Base-by-base conservation (phyloP, 2,797 vertebrate genomes). In the Enteromius anoplus region DNA sequence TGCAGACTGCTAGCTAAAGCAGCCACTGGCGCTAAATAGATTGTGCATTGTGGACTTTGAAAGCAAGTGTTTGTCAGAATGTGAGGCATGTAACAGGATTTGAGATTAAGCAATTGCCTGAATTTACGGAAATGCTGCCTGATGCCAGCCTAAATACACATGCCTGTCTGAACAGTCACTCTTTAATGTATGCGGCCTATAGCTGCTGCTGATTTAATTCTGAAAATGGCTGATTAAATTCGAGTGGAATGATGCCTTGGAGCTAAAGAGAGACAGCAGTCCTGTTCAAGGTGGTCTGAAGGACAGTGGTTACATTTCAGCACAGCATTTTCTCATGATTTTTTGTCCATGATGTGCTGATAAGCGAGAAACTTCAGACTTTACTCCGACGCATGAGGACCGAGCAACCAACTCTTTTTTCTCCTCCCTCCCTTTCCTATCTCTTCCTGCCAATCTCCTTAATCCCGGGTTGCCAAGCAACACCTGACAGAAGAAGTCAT, bases 391-490 rank as follows among this genome's bases (percentile, higher is more conserved):
- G 42, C 40, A 53, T 76, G 65, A 80, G 55, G 47, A 72, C 55
- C 51, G 29, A 73, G 76, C 82, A 82, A 23, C n/a, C 78, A 78
- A 69, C 73, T 51, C 37, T 40, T 75, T 69, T 45, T 7, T 47
- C 58, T 49, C 42, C 55, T 72, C 55, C 23, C 45, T 60, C 55
- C 77, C 47, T 79, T 71, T 64, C 81, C 75, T 49, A 79, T 78
- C 37, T 80, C 51, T 75, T 76, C 58, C 49, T 77, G 78, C 79
- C 81, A 84, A 68, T 87, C 84, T 85, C 49, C 21, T 76, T 84
- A 84, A 87, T 81, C 81, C 71, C 49, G 72, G 37, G 90, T 90
- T 88, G 85, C 89, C 62, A 83, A 78, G 88, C 86, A 88, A 89
- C 89, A 73, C 75, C 78, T 70, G 87, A 86, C 53, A 58, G 79